Evolutionary conservation across 2,113 vertebrate genomes (phyloP), one percentile per base, ranked within the genome.

Genomic region (Salvelinus sp.): DNA sequence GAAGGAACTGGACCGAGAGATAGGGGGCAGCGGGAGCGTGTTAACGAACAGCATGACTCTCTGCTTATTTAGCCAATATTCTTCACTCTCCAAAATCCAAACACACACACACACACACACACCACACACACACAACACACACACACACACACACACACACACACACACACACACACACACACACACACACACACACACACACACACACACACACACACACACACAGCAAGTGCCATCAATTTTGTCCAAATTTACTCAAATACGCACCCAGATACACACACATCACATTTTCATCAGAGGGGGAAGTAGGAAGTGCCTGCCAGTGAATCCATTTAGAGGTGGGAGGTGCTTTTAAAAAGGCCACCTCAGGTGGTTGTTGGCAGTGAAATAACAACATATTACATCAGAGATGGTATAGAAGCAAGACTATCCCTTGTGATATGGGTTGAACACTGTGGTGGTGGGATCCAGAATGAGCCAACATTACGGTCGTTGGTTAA

Each of bases 191-290:
- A 20, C 54, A 57, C 54, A 57, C 38, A 44, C 67, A 69, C 28
- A 69, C 16, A 70, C 69, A 70, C 63, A 65, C 63, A 65, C 63
- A 65, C 22, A 65, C 60, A 64, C 62, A 64, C 62, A 60, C 57
- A 60, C 57, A 5, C 30, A 64, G 22, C 48, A 25, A 25, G 25
- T 25, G 14, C 14, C 25, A 66, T 66, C 12, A 18, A 57, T 57
- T 57, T 18, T 25, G 23, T 25, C 13, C 4, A 30, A 16, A 66
- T 66, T 5, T 57, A 57, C 54, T 57, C 13, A 4, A 13, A 66
- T 16, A 66, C 5, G 12, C 27, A 28, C 28, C 64, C 64, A 66
- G 7, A 44, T 9, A 66, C 27, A 16, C 64, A 30, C 64, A 4
- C 64, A 66, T 66, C 64, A 30, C 27, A 66, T 66, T 66, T 66